These are phyloP conservation scores for Sardinella longiceps DNA, from an alignment of 2,797 vertebrate genomes.

Conservation along the genomic window DNA sequence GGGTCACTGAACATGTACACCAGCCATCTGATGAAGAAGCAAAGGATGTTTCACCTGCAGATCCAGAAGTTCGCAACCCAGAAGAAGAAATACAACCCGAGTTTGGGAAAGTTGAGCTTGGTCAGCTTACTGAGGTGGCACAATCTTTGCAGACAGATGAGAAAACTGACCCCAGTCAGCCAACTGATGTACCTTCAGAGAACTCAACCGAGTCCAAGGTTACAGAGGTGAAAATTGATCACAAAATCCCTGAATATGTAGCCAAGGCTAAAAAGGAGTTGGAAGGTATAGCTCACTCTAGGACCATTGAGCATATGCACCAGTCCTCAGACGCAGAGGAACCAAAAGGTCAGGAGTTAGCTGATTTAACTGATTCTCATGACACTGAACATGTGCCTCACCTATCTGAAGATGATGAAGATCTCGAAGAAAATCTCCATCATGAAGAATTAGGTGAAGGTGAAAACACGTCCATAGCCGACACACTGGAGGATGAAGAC, in stretches of 20 bases:
- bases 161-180: background rate
- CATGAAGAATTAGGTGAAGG: conserved; percentile 85
- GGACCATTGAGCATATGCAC: too few relatives aligned
- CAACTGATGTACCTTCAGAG: background rate
- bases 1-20: too few relatives aligned
- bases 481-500: conserved; percentile 31
- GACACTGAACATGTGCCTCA: background rate
- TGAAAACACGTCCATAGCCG: conserved; percentile 80
- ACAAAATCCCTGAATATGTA: conserved; percentile 46
- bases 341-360: too few relatives aligned
- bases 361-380: conserved; percentile 21
- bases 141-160: conserved; percentile 15
- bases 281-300: too few relatives aligned
- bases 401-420: background rate
- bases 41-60: background rate
- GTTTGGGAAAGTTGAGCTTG: conserved; percentile 24
- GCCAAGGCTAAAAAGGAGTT: conserved; percentile 44
- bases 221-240: background rate
- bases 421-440: conserved; percentile 37
- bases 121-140: background rate
- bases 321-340: too few relatives aligned
- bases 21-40: too few relatives aligned
- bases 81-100: background rate
- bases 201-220: background rate
- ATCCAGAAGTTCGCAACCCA: background rate